Base-by-base conservation (phyloP, 2,888 invertebrate genomes). In the Drepanosiphum platanoidis region DNA sequence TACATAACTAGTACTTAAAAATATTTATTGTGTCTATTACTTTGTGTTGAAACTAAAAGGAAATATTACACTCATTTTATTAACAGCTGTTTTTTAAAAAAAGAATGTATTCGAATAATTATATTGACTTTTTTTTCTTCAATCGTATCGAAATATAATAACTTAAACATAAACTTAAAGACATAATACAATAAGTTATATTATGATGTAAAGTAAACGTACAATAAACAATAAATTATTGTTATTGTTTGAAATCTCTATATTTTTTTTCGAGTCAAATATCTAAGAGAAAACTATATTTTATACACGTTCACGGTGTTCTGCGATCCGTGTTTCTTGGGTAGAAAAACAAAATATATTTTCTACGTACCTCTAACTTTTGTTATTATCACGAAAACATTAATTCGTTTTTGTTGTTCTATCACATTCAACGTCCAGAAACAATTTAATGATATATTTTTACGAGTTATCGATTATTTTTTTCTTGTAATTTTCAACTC, bases 341-440 rank as follows among this genome's bases (percentile, higher is more conserved):
- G 61, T 36, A 39, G 27, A 4, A 61, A 77, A 77, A 64, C 18
- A 58, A 77, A 77, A 36, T 61, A 18, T 30, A 30, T 64, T n/a
- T n/a, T 39, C 22, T 30, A 39, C 1, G 32, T 46, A 46, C 18
- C 18, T 46, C 22, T 0, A 64, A 78, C 39, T 30, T 77, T 36
- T 75, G 15, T 15, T 58, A 61, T 27, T 27, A 36, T 32, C 36
- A 36, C 58, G 52, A 52, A 52, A 52, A 18, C 18, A n/a, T 58
- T 52, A 52, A 32, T 32, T 75, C 58, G 39, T 77, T 77, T 61
- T 64, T 39, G 18, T 77, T 77, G 7, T 77, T 64, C 5, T 27
- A 36, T 61, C 52, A n/a, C 22, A 74, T 74, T 74, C 9, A 77
- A 13, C 61, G 18, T 52, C 1, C 30, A 22, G 27, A 46, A 61